A percentile compares a stretch with the other conserved stretches of the same genome.
Conservation (phyloP, 2,888 invertebrate species). For the Myopa tessellatipennis region DNA sequence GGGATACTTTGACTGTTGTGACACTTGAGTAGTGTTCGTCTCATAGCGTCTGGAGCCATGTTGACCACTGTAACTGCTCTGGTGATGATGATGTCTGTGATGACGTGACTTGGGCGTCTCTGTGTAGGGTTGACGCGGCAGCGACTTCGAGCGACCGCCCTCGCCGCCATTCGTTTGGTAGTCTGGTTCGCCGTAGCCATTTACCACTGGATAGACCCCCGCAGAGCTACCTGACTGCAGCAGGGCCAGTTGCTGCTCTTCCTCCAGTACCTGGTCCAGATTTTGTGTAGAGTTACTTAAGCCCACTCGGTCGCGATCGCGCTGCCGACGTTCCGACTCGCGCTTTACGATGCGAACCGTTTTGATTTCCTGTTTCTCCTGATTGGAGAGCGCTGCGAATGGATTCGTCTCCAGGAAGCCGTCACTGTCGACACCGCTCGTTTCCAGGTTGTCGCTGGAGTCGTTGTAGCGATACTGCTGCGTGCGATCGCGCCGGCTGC, state of each 20-base stretch:
- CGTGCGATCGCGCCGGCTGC: slow-evolving; percentile 23
- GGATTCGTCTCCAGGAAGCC: slow-evolving; percentile 65
- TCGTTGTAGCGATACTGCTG: slow-evolving; percentile 60
- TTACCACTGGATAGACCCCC: slow-evolving; percentile 34
- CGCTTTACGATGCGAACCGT: slow-evolving; percentile 94
- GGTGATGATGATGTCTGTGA: slow-evolving; percentile 51
- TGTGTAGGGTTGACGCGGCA: slow-evolving; percentile 69
- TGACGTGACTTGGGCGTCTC: slow-evolving; percentile 58
- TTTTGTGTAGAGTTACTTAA: slow-evolving; percentile 65
- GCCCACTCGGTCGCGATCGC: slow-evolving; percentile 79
- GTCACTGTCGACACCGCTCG: slow-evolving; percentile 66
- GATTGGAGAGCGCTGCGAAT: slow-evolving; percentile 74
- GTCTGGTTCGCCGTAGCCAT: slow-evolving; percentile 54
- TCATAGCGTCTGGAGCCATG: slow-evolving; percentile 42
- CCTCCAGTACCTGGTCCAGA: slow-evolving; percentile 68
- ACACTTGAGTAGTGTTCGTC: slow-evolving; percentile 15
- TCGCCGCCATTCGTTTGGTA: slow-evolving; percentile 49
- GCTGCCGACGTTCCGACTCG: slow-evolving; percentile 86
- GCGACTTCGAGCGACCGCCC: slow-evolving; percentile 69
- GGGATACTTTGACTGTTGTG: slow-evolving; percentile 47
- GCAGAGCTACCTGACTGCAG: slow-evolving; percentile 46
- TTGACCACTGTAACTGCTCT: slow-evolving; percentile 31
- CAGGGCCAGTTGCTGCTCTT: slow-evolving; percentile 56
- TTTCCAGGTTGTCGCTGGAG: slow-evolving; percentile 64
- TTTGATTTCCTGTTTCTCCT: slow-evolving; percentile 90